Evolutionary conservation across 2,113 vertebrate genomes (phyloP), one percentile per base, ranked within the genome.

Genomic region (Fregata magnificens): DNA sequence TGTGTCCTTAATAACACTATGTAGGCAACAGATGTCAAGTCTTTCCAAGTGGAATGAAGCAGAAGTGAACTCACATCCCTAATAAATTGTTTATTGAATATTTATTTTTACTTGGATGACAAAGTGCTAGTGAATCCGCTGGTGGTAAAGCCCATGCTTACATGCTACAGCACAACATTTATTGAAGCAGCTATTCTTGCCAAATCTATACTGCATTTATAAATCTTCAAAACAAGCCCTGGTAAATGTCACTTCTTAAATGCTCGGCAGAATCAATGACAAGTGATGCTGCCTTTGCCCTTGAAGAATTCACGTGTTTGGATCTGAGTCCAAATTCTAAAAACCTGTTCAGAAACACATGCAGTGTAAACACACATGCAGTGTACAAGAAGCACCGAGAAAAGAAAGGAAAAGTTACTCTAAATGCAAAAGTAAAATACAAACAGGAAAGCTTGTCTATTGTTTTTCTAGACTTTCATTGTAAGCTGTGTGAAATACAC

Each of bases 241-340:
- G 90, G 86, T 98, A 97, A 97, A 97, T 95, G 97, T 97, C 97
- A 95, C 83, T 96, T 95, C 84, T 96, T 96, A 96, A 96, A 96
- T 86, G 95, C 88, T 90, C 29, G 5, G 90, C 86, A 90, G 92
- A 97, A 93, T 97, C 94, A 82, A 92, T 94, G 96, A 96, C 91
- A 95, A 96, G 91, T 62, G 62, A 95, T 50, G 61, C 20, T 95
- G 85, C 86, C 53, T 91, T 94, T 95, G 73, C 86, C 90, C 96
- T 96, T 94, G 96, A 94, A 95, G 82, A 90, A 83, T 40, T 90
- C 38, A n/a, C 3, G 5, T 55, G 76, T 80, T 90, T 82, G 45
- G 65, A 95, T 95, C 55, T 1, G 13, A 91, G 86, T 95, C 90
- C 77, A 80, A 95, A 93, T 80, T 95, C 82, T 85, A 70, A 93